These are phyloP conservation scores for Axea sp. DNA, from an alignment of 2,888 invertebrate genomes.

Conservation along the genomic window DNA sequence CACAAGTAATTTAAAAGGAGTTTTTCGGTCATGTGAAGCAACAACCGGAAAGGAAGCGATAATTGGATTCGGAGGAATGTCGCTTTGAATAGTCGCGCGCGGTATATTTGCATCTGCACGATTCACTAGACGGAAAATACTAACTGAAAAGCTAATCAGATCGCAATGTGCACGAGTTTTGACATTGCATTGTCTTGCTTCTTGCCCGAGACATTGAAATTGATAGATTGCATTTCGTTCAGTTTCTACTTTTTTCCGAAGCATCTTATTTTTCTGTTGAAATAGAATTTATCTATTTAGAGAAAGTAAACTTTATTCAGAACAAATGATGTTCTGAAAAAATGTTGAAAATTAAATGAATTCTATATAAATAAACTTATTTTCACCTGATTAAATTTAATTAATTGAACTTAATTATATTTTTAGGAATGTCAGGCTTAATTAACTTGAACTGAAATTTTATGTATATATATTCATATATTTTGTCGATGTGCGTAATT, in stretches of 20 bases:
- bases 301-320: slow-evolving; percentile 7
- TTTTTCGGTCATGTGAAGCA: too few species aligned
- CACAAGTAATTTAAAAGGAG: too few species aligned
- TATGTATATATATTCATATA: too few species aligned
- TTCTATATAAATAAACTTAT: too few species aligned
- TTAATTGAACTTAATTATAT: too few species aligned
- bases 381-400: too few species aligned
- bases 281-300: slow-evolving; percentile 11
- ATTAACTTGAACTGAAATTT: too few species aligned
- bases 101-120: slow-evolving; percentile 48
- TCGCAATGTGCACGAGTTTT: slow-evolving; percentile 24
- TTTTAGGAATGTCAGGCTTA: too few species aligned
- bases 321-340: too few species aligned
- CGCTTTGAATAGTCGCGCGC: slow-evolving; percentile 28
- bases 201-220: slow-evolving; percentile 27
- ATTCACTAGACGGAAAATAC: slow-evolving; percentile 28
- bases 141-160: slow-evolving; percentile 54
- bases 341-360: too few species aligned
- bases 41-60: too few species aligned
- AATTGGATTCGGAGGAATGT: slow-evolving; percentile 10
- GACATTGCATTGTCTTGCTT: slow-evolving; percentile 39
- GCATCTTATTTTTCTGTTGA: slow-evolving; percentile 9
- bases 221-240: slow-evolving; percentile 26
- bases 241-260: background rate
- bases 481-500: too few species aligned